Percentiles rank a stretch among this genome's conserved stretches.
phyloP scores from a whole-genome alignment of 2,113 vertebrate species.

The Eulemur rufifrons region DNA sequence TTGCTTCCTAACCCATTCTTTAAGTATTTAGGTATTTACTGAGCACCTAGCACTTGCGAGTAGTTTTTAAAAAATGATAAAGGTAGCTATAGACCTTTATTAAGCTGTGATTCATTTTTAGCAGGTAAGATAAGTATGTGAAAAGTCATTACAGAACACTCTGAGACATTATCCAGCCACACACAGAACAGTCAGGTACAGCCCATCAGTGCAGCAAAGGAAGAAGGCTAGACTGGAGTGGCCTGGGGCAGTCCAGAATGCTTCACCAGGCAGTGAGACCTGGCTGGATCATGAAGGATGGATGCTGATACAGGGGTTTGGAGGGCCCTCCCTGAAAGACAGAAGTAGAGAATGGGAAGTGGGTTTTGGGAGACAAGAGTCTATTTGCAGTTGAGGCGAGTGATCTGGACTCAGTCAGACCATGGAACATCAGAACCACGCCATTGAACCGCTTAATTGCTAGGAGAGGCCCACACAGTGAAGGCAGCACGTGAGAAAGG shows the following conservation, averaged over 20 bases:
- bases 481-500: neutral
- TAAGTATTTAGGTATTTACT: neutral
- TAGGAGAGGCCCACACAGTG: neutral
- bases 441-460: neutral
- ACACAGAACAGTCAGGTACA: neutral
- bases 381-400: neutral
- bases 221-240: neutral
- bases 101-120: neutral
- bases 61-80: neutral
- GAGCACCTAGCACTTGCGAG: neutral
- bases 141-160: neutral
- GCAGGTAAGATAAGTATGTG: neutral
- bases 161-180: neutral
- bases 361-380: neutral
- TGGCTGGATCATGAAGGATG: accelerated
- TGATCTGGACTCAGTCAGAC: neutral
- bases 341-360: neutral
- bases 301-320: neutral
- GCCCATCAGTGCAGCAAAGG: neutral
- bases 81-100: neutral
- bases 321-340: neutral
- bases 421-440: neutral
- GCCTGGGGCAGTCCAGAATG: neutral
- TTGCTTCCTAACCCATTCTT: neutral
- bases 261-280: neutral